These are phyloP conservation scores for Liasis olivaceus DNA, from an alignment of 2,797 vertebrate species.

Conservation along the genomic window DNA sequence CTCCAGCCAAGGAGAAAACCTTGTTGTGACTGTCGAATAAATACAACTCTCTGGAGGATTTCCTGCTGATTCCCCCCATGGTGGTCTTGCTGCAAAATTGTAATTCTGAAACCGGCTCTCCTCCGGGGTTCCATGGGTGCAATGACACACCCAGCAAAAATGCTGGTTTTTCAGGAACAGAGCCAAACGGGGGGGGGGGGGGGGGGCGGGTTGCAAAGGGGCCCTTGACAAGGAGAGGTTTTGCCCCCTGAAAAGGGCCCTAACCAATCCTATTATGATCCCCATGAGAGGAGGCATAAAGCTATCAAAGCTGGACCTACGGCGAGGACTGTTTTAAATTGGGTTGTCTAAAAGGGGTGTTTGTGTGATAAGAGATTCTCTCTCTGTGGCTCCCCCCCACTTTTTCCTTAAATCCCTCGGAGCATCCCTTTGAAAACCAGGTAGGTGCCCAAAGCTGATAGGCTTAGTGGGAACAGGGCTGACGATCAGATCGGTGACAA, in stretches of 20 bases:
- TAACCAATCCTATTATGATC: not conserved
- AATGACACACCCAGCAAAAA: not conserved
- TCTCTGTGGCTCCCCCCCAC: too few relatives aligned
- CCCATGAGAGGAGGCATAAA: not conserved
- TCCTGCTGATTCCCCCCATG: not conserved
- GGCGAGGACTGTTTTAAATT: not conserved
- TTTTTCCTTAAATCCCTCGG: not conserved
- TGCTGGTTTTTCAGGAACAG: not conserved
- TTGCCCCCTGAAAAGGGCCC: not conserved
- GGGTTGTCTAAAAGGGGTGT: not conserved
- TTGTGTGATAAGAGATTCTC: not conserved
- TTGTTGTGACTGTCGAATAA: not conserved
- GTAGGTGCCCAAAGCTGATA: not conserved
- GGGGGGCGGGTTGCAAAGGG: not conserved
- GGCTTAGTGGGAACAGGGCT: not conserved
- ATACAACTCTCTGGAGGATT: not conserved
- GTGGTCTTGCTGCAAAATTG: not conserved
- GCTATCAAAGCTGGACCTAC: not conserved
- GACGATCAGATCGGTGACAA: slow-evolving; percentile 51
- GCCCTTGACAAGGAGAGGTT: not conserved
- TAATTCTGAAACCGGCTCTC: not conserved
- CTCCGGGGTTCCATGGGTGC: not conserved
- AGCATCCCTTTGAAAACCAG: not conserved
- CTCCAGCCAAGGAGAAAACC: not conserved
- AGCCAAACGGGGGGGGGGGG: not conserved